Conservation (phyloP, 2,113 vertebrate species). For the Cnemophilus loriae region DNA sequence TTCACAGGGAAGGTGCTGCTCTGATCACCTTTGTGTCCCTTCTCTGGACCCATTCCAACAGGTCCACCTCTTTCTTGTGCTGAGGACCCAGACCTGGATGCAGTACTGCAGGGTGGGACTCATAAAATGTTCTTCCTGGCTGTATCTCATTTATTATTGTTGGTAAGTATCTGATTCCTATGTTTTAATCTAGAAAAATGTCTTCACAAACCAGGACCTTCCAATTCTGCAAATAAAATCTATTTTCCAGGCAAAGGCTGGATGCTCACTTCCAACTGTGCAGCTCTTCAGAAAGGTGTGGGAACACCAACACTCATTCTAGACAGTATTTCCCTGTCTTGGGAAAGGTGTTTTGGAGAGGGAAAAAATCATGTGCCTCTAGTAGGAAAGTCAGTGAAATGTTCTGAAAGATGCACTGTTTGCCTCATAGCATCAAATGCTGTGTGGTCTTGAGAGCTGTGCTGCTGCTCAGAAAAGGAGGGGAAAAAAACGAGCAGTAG, state of each 20-base stretch:
- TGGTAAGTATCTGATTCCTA: neutral
- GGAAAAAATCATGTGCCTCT: neutral
- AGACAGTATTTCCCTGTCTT: slow-evolving; percentile 11
- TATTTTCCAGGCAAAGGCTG: neutral
- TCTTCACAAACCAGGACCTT: neutral
- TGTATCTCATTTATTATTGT: neutral
- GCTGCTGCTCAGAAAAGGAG: neutral
- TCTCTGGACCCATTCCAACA: neutral
- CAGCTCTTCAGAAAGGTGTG: slow-evolving; percentile 6
- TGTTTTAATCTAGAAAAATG: neutral
- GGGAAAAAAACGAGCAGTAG: neutral
- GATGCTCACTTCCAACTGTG: neutral
- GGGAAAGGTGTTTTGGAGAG: neutral
- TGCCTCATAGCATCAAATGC: neutral
- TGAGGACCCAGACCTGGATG: neutral
- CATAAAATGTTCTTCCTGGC: neutral
- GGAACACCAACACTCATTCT: neutral
- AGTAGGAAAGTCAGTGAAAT: neutral
- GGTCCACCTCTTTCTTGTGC: neutral
- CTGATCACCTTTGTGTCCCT: neutral
- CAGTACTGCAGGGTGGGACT: neutral
- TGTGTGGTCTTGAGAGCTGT: neutral
- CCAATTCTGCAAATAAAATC: neutral
- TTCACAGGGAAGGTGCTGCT: neutral
- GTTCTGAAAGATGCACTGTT: slow-evolving; percentile 45